These are phyloP conservation scores for Dromas ardeola DNA, from an alignment of 2,113 vertebrate genomes.

Conservation along the genomic window DNA sequence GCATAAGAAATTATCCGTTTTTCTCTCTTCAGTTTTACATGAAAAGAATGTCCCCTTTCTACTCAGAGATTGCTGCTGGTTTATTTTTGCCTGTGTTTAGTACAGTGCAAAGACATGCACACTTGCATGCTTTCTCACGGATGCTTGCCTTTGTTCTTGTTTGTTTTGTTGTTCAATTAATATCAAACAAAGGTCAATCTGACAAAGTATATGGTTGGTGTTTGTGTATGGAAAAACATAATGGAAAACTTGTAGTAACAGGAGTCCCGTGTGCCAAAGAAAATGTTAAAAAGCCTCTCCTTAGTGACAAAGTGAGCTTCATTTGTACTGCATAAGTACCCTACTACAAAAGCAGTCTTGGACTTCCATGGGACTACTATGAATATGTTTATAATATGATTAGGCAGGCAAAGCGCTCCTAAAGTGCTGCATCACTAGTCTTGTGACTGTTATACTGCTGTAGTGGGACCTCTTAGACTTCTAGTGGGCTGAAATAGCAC, in stretches of 20 bases:
- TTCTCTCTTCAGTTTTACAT: not conserved
- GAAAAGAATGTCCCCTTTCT: not conserved
- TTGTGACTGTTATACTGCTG: slow-evolving; percentile 68
- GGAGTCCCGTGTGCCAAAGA: slow-evolving; percentile 31
- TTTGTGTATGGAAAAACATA: slow-evolving; percentile 44
- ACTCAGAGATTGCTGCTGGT: not conserved
- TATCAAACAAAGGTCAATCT: slow-evolving; percentile 64
- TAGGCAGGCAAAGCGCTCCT: slow-evolving; percentile 61
- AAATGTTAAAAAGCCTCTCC: slow-evolving; percentile 63
- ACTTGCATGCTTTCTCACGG: not conserved
- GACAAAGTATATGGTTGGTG: slow-evolving; percentile 37
- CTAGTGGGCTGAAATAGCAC: slow-evolving; percentile 63
- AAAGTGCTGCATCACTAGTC: slow-evolving; percentile 67
- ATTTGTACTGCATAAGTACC: slow-evolving; percentile 62
- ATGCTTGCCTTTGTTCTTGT: slow-evolving; percentile 13
- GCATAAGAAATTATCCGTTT: not conserved
- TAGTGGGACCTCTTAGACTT: slow-evolving; percentile 71
- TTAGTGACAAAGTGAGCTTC: slow-evolving; percentile 63
- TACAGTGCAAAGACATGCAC: not conserved
- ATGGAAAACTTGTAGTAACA: slow-evolving; percentile 48
- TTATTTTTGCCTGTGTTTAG: not conserved
- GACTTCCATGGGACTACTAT: slow-evolving; percentile 71
- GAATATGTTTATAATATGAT: slow-evolving; percentile 76
- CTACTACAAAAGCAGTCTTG: slow-evolving; percentile 56
- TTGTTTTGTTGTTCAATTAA: slow-evolving; percentile 51